Base-by-base conservation (phyloP, 2,797 vertebrate genomes). In the Rhinoraja longicauda region DNA sequence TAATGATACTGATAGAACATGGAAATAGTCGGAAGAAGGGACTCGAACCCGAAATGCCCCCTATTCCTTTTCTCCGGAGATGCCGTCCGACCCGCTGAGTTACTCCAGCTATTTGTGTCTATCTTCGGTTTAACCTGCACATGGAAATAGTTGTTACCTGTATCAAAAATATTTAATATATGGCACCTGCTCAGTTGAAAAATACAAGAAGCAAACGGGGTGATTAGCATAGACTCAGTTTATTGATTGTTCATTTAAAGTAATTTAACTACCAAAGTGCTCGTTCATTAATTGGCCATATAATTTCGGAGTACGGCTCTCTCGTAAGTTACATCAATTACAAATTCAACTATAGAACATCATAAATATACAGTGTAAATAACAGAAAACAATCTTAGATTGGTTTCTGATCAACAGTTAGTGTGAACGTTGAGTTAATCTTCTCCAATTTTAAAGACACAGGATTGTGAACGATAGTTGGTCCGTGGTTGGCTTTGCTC, bases 211-310 rank as follows among this genome's bases (percentile, higher is more conserved):
- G 70, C 13, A 17, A 53, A 92, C 72, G 29, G 36, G 70, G 64
- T n/a, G 24, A 73, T 92, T 75, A 92, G 90, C 90, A 92, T 92
- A 92, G 90, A 92, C 90, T 92, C 70, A 53, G 53, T 92, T 92
- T 92, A 92, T 92, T 92, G 90, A 92, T 92, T 92, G 90, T 92
- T 92, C 90, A 92, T 92, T 92, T 92, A 73, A 92, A 92, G 90
- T 92, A 92, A 75, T 92, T 92, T 45, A 53, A 45, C 90, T 92
- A 92, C 70, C 70, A 92, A 92, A 92, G 90, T 92, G 90, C 90
- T 92, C 90, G 39, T 75, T 92, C 70, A 70, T 92, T 92, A 45
- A 53, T 92, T 75, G 15, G 36, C 70, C 90, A 92, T 92, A 92
- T 92, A 92, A 92, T 92, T 53, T 72, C 90, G 24, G 70, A 92